Evolutionary conservation across 2,113 vertebrate genomes (phyloP).

Genomic region (Neopipo cinnamomea): DNA sequence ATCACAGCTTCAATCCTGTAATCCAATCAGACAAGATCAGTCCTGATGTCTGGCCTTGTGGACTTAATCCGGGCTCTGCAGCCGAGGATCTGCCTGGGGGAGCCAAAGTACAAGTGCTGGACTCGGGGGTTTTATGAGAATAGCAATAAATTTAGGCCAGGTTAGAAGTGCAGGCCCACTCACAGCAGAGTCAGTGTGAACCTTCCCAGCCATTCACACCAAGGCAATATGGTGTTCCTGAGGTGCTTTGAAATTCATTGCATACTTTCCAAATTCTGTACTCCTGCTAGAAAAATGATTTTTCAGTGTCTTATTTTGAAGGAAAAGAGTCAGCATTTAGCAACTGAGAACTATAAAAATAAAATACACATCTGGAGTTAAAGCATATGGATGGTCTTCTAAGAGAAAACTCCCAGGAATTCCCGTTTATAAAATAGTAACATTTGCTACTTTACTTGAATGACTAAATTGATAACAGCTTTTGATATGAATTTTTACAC

Average conservation of each 20-base stretch:
- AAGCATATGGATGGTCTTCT: neutral
- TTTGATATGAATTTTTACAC: neutral
- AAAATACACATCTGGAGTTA: neutral
- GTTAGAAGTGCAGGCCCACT: neutral
- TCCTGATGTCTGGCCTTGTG: neutral
- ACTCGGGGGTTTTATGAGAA: neutral
- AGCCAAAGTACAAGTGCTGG: neutral
- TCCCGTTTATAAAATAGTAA: neutral
- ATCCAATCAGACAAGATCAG: conserved; percentile 18
- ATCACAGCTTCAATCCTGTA: conserved; percentile 14
- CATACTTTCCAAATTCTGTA: neutral
- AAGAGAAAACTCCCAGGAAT: neutral
- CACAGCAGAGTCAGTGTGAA: neutral
- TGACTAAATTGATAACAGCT: neutral
- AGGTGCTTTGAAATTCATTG: neutral
- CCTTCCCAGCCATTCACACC: neutral
- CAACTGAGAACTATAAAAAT: neutral
- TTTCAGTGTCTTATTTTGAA: neutral
- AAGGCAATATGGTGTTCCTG: neutral
- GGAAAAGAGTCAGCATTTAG: neutral
- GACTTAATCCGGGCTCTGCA: neutral
- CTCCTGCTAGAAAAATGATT: neutral
- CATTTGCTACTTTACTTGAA: neutral
- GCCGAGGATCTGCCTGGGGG: neutral
- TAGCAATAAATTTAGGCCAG: neutral